phyloP scores from a whole-genome alignment of 2,888 invertebrate genomes.

The Rhagonycha lutea region DNA sequence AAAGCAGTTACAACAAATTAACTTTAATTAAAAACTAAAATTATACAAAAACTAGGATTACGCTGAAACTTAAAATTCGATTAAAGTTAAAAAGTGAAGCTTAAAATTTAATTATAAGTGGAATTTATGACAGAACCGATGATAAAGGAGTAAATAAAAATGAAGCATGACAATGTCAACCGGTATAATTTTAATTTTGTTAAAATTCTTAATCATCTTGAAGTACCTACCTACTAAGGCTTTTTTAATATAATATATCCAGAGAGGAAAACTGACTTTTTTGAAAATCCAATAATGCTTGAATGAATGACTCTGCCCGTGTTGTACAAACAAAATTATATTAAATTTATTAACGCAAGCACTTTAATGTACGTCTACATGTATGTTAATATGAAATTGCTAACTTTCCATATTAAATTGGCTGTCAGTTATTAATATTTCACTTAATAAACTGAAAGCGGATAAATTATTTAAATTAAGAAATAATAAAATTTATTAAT shows the following conservation, averaged over 20 bases:
- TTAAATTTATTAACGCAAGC: neutral
- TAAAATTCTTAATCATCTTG: neutral
- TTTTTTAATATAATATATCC: neutral
- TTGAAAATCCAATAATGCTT: neutral
- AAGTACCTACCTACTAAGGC: neutral
- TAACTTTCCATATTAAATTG: neutral
- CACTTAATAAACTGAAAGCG: neutral
- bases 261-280: neutral
- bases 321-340: neutral
- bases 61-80: neutral
- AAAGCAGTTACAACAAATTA: neutral
- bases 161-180: neutral
- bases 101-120: constrained; percentile 1
- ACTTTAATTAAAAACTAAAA: neutral
- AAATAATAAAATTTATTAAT: neutral
- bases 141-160: neutral
- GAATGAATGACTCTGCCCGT: neutral
- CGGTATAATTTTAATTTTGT: neutral
- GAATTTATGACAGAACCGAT: neutral
- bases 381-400: neutral
- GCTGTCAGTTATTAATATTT: neutral
- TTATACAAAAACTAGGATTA: neutral
- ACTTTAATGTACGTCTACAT: neutral
- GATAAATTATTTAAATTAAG: neutral
- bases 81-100: neutral